Evolutionary conservation across 2,797 vertebrate genomes (phyloP), one percentile per base, ranked within the genome.

Genomic region (Cirrhinus molitorella): DNA sequence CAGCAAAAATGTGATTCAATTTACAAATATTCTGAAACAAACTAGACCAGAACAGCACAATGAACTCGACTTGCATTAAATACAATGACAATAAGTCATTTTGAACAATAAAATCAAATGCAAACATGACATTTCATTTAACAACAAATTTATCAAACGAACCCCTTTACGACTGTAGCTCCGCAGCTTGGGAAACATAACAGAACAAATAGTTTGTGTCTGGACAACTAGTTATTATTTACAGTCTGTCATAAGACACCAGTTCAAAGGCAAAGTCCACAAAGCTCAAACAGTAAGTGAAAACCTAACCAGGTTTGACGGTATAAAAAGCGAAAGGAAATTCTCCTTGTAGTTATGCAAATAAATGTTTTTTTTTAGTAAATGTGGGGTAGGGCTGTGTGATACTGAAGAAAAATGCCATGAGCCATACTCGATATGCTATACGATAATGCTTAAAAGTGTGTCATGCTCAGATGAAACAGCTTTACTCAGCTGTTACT

Each of bases 111-210:
- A 12, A 76, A 45, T 76, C 13, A 59, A 25, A 43, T 59, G 53
- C n/a, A 43, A 43, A 76, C n/a, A 76, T 57, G 51, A 75, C 21
- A 25, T 57, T 57, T 57, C 3, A 74, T 57, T 75, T 40, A 75
- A 37, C 6, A 55, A 75, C 47, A 31, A 40, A 23, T 37, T 23
- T 28, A 23, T 57, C 53, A 25, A 28, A 17, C 55, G 6, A 25
- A 59, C 14, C 34, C 10, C 23, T 45, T 40, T 6, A 68, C 14
- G n/a, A 23, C 19, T 25, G 49, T 25, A 40, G 9, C 37, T 34
- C 8, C 45, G 6, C 43, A 65, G 28, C 49, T 73, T 37, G 3
- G 49, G 21, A 74, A 74, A 31, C 9, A 31, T 49, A 71, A 49
- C 17, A 34, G 11, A 73, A 34, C 5, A 55, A 74, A 55, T 37